Evolutionary conservation across 2,888 invertebrate species (phyloP).

Genomic region (Drosophila kanekoi): DNA sequence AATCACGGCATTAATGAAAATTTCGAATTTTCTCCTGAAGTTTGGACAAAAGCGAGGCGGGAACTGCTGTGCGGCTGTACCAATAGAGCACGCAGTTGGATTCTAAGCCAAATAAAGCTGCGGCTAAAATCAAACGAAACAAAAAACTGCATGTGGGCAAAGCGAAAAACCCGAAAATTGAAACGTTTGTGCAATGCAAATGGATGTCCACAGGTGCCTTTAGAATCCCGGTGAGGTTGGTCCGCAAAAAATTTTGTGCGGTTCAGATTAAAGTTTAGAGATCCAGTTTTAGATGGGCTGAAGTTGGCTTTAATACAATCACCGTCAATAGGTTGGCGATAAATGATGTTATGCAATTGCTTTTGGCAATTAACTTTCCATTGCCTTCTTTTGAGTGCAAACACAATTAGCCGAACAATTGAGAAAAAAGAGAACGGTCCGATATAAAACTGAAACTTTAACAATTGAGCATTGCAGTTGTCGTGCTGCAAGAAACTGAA

Average conservation of each 20-base stretch:
- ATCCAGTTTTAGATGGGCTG: slow-evolving; percentile 13
- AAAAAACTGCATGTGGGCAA: slow-evolving; percentile 8
- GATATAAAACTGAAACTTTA: slow-evolving; percentile 34
- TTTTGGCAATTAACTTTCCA: slow-evolving; percentile 65
- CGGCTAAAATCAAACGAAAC: slow-evolving; percentile 63
- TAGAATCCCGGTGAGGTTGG: slow-evolving; percentile 1
- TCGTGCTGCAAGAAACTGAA: slow-evolving; percentile 26
- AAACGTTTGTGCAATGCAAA: slow-evolving; percentile 45
- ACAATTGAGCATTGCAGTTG: slow-evolving; percentile 41
- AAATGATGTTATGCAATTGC: slow-evolving; percentile 29
- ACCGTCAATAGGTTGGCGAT: slow-evolving; percentile 41
- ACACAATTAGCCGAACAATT: slow-evolving; percentile 58
- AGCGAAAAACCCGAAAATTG: slow-evolving; percentile 26
- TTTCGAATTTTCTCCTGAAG: slow-evolving; percentile 18
- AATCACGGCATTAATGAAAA: slow-evolving; percentile 20
- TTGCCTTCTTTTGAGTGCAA: slow-evolving; percentile 51
- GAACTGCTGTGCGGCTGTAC: background rate
- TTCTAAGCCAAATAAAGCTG: slow-evolving; percentile 69
- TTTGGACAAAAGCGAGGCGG: background rate
- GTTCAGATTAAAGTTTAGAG: slow-evolving; percentile 18
- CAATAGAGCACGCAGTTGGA: slow-evolving; percentile 15
- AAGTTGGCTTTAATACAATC: slow-evolving; percentile 54
- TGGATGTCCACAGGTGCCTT: slow-evolving; percentile 20
- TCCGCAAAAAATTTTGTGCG: slow-evolving; percentile 22
- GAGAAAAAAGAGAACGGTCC: background rate